phyloP scores from a whole-genome alignment of 2,113 vertebrate species.

The Redunca redunca region DNA sequence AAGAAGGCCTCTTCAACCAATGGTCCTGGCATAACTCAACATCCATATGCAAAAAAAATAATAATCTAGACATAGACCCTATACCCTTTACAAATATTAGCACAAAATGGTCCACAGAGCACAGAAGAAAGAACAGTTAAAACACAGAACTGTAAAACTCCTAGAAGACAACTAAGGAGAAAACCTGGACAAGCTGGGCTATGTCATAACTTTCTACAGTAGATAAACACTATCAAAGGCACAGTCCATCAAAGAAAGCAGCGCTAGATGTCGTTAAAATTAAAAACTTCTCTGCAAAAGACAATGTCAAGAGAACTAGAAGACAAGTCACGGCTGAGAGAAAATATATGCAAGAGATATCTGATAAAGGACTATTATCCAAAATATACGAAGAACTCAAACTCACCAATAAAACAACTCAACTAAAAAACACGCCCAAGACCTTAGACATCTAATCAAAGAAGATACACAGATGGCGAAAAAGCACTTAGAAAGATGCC shows the following conservation, averaged over 20 bases:
- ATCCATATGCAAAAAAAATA: not conserved
- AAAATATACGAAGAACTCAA: not conserved
- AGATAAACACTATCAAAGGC: not conserved
- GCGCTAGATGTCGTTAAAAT: not conserved
- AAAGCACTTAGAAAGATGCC: not conserved
- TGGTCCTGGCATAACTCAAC: not conserved
- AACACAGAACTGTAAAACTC: not conserved
- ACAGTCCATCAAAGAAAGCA: not conserved
- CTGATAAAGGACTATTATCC: not conserved
- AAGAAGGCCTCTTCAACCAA: not conserved
- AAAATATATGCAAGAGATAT: not conserved
- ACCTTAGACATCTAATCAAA: not conserved
- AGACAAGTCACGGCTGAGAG: not conserved
- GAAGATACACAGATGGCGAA: not conserved
- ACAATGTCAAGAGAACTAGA: not conserved
- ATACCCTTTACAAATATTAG: not conserved
- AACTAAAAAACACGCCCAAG: not conserved
- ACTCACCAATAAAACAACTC: not conserved
- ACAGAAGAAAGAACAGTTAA: not conserved
- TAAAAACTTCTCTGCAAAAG: not conserved
- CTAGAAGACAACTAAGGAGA: not conserved
- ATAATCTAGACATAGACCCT: not conserved
- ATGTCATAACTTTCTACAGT: not conserved
- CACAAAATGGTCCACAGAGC: not conserved
- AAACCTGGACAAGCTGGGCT: not conserved